Base-by-base conservation (phyloP, 2,888 invertebrate genomes). In the Dasypogon diadema region DNA sequence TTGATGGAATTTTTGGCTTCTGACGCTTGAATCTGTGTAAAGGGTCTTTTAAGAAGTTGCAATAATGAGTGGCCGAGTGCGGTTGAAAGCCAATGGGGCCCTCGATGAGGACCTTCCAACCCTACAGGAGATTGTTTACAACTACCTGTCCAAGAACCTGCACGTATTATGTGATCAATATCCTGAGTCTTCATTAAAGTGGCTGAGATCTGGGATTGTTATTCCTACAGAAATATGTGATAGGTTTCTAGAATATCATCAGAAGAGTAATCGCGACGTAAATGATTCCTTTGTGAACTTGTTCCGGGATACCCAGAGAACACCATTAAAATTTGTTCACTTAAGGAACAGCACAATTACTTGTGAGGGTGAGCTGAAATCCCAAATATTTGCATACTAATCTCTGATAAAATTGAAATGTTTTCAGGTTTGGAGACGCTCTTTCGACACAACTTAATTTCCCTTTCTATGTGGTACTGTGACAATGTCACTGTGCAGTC, bases 401-500 rank as follows among this genome's bases (percentile, higher is more conserved):
- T 56, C 58, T 55, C 34, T n/a, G n/a, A n/a, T n/a, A n/a, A n/a
- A n/a, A n/a, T n/a, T 3, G 5, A 48, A 14, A 48, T n/a, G 1
- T 30, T 54, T 72, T 10, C 54, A 80, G 85, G 86, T 74, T 79
- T 96, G 63, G 88, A 89, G 79, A 89, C 90, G 70, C 86, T 97
- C 14, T 87, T 93, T 84, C 89, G 89, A 65, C 96, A 96, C 85
- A 90, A 91, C 79, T 88, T 95, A 46, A 86, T 88, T 12, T 92
- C 92, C 78, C 86, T 97, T 60, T 93, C 94, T 80, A 87, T 97
- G 78, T 89, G 91, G 75, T 91, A 93, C 81, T 95, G 95, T 83
- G 88, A 89, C 78, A 88, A 89, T 78, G 86, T 96, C 55, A 90
- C 92, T 0, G 87, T 89, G 51, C 84, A 87, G 21, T 89, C 91